Percentiles rank a stretch among this genome's conserved stretches.
phyloP scores from a whole-genome alignment of 2,888 invertebrate species.

The Hetaerina titia region DNA sequence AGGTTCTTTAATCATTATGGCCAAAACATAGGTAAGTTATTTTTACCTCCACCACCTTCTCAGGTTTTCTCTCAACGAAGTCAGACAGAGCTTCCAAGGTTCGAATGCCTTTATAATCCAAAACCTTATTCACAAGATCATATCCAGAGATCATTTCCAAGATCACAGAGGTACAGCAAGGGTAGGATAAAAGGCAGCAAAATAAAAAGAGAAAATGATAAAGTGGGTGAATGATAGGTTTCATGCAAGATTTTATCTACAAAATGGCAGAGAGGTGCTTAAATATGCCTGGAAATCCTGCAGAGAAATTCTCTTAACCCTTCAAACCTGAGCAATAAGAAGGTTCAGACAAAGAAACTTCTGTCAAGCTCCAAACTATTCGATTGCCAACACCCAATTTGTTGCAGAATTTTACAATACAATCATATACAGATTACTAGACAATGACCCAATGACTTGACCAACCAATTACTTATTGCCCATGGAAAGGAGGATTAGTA shows the following conservation, averaged over 20 bases:
- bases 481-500: slow-evolving; percentile 33
- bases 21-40: not conserved
- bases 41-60: slow-evolving; percentile 74
- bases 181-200: slow-evolving; percentile 58
- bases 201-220: slow-evolving; percentile 50
- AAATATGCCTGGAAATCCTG: slow-evolving; percentile 28
- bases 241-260: slow-evolving; percentile 49
- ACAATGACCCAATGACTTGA: not conserved
- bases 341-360: no score
- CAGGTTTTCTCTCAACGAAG: slow-evolving; percentile 76
- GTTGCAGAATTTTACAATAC: not conserved
- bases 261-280: not conserved
- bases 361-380: no score
- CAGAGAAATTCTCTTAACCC: not conserved
- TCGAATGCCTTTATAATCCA: slow-evolving; percentile 77
- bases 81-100: slow-evolving; percentile 76
- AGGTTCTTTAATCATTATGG: not conserved
- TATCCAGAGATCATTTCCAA: slow-evolving; percentile 61
- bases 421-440: not conserved
- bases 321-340: not conserved
- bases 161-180: slow-evolving; percentile 59
- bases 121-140: slow-evolving; percentile 73
- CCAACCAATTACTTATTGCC: not conserved
- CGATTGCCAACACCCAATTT: no score
- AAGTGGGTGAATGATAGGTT: not conserved